Evolutionary conservation across 64 coral and sea anemone genomes (phyloP).

Genomic region (Orbicella faveolata): DNA sequence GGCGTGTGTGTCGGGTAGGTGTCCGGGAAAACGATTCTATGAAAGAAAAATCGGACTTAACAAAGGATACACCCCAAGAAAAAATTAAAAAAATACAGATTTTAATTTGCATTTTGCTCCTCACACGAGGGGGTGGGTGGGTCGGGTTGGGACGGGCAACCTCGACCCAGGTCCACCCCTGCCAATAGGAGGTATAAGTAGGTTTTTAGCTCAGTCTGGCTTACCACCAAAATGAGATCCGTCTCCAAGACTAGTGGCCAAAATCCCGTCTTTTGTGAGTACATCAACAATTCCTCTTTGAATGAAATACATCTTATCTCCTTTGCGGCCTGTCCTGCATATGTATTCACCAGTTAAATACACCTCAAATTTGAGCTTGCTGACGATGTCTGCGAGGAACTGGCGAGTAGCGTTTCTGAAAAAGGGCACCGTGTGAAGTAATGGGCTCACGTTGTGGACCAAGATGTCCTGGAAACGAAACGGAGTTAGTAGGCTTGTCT

Average conservation of each 20-base stretch:
- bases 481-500: too few species aligned
- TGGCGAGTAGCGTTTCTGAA: constrained; percentile 60
- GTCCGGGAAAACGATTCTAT: too few species aligned
- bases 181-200: too few species aligned
- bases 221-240: constrained; percentile 99
- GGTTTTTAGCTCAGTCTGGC: too few species aligned
- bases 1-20: too few species aligned
- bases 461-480: constrained; percentile 74
- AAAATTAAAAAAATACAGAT: too few species aligned
- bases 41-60: too few species aligned
- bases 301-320: constrained; percentile 98
- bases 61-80: too few species aligned
- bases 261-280: constrained; percentile 71
- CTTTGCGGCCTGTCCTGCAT: constrained; percentile 71
- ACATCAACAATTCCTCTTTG: constrained; percentile 97
- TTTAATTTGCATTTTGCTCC: too few species aligned
- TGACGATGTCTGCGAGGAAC: constrained; percentile 74
- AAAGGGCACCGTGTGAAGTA: constrained; percentile 85
- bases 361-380: constrained; percentile 79
- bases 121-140: too few species aligned
- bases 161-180: too few species aligned
- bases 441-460: constrained; percentile 71
- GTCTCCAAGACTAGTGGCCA: constrained; percentile 92
- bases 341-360: constrained; percentile 91
- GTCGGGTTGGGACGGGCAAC: too few species aligned